Evolutionary conservation across 1,140 invertebrate species (phyloP).

Genomic region (Scaptomyza graminum): DNA sequence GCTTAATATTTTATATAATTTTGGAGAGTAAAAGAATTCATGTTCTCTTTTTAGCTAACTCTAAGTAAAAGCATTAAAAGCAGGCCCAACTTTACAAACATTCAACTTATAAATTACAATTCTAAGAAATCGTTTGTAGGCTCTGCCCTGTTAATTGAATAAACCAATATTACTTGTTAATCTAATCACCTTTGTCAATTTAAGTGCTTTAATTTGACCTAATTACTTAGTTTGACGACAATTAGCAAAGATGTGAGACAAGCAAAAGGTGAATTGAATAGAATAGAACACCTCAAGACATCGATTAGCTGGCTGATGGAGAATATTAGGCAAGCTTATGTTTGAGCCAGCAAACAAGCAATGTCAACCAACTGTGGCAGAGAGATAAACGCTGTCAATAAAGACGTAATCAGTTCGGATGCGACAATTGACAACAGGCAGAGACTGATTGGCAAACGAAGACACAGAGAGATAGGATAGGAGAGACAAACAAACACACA

Average conservation of each 20-base stretch:
- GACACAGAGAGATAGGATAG: slow-evolving; percentile 11
- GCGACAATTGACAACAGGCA: not conserved
- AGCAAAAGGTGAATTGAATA: not conserved
- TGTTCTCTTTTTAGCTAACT: too few relatives aligned
- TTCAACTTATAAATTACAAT: too few relatives aligned
- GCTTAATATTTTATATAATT: too few relatives aligned
- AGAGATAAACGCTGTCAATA: not conserved
- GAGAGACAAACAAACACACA: slow-evolving; percentile 1
- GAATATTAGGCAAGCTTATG: not conserved
- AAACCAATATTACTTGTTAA: not conserved
- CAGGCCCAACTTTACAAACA: too few relatives aligned
- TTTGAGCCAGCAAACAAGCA: not conserved
- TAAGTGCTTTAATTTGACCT: not conserved
- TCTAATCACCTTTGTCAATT: not conserved
- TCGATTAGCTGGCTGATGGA: not conserved
- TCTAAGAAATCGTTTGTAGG: too few relatives aligned
- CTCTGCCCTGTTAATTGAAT: too few relatives aligned
- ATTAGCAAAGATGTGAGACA: not conserved
- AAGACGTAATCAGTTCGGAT: not conserved
- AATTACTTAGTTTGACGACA: not conserved
- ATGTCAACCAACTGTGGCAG: not conserved
- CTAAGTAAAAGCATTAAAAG: too few relatives aligned
- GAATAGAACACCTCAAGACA: not conserved
- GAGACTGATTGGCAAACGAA: not conserved
- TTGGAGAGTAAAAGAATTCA: too few relatives aligned